Percentiles rank a stretch among this genome's conserved stretches.
phyloP scores from a whole-genome alignment of 2,113 vertebrate genomes.

The Coturnix japonica region DNA sequence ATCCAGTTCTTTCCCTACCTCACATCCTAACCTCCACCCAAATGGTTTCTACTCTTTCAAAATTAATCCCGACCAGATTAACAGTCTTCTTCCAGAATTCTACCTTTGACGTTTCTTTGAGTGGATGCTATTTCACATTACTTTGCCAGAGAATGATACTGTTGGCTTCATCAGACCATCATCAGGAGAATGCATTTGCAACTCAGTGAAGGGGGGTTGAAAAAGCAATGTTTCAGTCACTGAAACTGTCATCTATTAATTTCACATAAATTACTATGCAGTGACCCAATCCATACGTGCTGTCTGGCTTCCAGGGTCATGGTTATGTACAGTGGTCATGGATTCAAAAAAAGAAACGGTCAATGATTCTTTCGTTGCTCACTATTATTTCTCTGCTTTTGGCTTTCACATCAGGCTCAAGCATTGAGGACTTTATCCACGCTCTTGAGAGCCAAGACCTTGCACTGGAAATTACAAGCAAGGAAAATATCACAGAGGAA shows the following conservation, averaged over 20 bases:
- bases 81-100: background rate
- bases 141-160: background rate
- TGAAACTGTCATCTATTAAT: background rate
- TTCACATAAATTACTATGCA: background rate
- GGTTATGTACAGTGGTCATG: background rate
- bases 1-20: background rate
- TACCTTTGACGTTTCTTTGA: background rate
- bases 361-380: background rate
- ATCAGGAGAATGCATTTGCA: background rate
- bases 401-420: constrained; percentile 73
- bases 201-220: background rate
- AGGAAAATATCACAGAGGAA: constrained; percentile 78
- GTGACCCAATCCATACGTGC: background rate
- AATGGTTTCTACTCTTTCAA: background rate
- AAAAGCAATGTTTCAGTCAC: background rate
- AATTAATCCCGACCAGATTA: background rate
- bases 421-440: constrained; percentile 85
- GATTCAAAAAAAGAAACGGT: background rate
- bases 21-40: background rate
- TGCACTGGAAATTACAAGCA: constrained; percentile 81
- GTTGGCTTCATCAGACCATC: background rate
- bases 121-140: background rate
- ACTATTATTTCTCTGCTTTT: background rate
- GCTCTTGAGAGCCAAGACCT: constrained; percentile 85
- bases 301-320: background rate